phyloP scores from a whole-genome alignment of 2,888 invertebrate genomes.

The Abscondita cerata region DNA sequence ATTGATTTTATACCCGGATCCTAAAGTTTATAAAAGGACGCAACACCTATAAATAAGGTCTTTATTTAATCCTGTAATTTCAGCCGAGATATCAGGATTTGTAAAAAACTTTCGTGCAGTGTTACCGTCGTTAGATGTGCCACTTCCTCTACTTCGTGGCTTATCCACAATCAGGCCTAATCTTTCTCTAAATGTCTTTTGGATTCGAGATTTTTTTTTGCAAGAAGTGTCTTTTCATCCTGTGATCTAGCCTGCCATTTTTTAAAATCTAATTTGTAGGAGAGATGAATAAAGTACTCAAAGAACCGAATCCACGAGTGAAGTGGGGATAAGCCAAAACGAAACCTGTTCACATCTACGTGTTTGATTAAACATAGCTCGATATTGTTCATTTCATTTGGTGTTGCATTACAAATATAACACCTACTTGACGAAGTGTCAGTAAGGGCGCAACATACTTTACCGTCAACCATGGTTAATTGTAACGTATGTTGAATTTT shows the following conservation, averaged over 20 bases:
- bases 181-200: neutral
- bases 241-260: neutral
- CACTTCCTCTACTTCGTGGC: neutral
- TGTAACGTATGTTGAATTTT: neutral
- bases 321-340: neutral
- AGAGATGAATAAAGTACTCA: no score
- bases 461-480: no score
- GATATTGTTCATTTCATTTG: no score
- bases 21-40: neutral
- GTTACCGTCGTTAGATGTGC: neutral
- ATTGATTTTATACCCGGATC: neutral
- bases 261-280: neutral
- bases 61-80: no score
- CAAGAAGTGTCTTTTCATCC: neutral
- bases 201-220: neutral
- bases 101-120: neutral
- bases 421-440: no score
- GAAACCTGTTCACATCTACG: no score
- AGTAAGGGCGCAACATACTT: no score
- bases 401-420: no score
- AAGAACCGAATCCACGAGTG: conserved; percentile 6
- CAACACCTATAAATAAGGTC: no score
- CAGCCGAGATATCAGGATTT: no score
- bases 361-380: neutral
- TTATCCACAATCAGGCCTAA: neutral